Conservation (phyloP, 2,888 invertebrate species). For the Philereme vetulata region DNA sequence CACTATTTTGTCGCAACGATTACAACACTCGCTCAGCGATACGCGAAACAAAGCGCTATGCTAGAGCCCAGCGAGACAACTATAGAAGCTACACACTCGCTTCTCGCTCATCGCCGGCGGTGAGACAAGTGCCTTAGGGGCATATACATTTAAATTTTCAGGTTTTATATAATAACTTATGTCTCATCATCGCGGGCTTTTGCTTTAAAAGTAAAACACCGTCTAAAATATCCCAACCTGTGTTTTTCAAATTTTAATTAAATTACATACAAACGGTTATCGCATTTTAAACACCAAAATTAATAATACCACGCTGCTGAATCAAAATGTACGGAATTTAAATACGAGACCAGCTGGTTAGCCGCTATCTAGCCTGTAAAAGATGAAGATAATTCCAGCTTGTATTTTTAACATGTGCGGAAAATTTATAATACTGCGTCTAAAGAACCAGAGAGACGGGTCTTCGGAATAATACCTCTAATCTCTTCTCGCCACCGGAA, state of each 20-base stretch:
- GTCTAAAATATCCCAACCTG: too few relatives aligned
- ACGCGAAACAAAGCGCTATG: too few relatives aligned
- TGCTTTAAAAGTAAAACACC: too few relatives aligned
- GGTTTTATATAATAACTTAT: too few relatives aligned
- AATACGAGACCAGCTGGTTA: constrained; percentile 19
- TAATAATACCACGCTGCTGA: constrained; percentile 9
- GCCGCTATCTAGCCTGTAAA: constrained; percentile 10
- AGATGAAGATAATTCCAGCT: constrained; percentile 20
- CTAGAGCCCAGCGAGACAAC: too few relatives aligned
- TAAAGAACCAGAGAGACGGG: constrained; percentile 24
- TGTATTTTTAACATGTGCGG: constrained; percentile 22
- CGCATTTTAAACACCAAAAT: constrained; percentile 11
- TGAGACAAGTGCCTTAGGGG: too few relatives aligned
- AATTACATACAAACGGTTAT: not conserved
- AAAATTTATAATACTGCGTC: constrained; percentile 24
- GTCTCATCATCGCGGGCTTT: too few relatives aligned
- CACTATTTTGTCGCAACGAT: too few relatives aligned
- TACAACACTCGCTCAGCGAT: too few relatives aligned
- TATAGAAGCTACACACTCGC: too few relatives aligned
- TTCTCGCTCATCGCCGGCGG: too few relatives aligned
- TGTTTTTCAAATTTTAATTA: not conserved
- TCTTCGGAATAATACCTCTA: constrained; percentile 50
- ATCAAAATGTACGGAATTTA: constrained; percentile 15
- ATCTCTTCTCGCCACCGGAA: constrained; percentile 48
- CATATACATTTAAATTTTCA: too few relatives aligned